Conservation (phyloP, 2,797 vertebrate species). For the Dromococcyx pavoninus region DNA sequence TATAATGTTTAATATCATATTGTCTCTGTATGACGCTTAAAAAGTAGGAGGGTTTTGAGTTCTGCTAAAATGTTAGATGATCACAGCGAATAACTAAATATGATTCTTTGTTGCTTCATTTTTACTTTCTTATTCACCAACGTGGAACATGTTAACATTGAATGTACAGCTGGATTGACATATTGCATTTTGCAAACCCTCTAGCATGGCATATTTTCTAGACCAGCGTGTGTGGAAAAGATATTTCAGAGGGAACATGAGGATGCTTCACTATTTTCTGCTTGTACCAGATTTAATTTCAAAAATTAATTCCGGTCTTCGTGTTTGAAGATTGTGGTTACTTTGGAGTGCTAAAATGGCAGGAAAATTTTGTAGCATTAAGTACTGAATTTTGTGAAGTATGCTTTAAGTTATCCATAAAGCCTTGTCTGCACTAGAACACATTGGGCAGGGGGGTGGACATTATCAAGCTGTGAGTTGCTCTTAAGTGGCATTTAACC, state of each 20-base stretch:
- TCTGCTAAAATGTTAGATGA: neutral
- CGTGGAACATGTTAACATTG: neutral
- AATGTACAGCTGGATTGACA: neutral
- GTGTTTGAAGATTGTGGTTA: neutral
- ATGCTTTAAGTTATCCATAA: neutral
- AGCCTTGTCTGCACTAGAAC: neutral
- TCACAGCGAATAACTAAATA: neutral
- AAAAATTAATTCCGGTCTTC: neutral
- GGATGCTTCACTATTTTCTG: neutral
- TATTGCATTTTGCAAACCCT: neutral
- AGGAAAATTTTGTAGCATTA: neutral
- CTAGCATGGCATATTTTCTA: neutral
- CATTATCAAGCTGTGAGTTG: neutral
- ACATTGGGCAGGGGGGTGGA: fast-evolving
- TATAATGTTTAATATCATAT: neutral
- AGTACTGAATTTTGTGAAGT: neutral
- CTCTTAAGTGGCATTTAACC: neutral
- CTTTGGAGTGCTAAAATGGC: neutral
- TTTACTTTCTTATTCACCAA: neutral
- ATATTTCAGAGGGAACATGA: neutral
- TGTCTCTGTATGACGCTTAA: neutral
- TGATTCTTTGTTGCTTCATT: neutral
- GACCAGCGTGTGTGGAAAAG: neutral
- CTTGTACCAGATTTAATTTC: neutral
- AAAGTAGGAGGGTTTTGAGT: neutral